A percentile compares a stretch with the other conserved stretches of the same genome.
These are phyloP conservation scores for Pseudomyrmex flavicornis DNA, from an alignment of 1,140 invertebrate genomes.

Conservation along the genomic window DNA sequence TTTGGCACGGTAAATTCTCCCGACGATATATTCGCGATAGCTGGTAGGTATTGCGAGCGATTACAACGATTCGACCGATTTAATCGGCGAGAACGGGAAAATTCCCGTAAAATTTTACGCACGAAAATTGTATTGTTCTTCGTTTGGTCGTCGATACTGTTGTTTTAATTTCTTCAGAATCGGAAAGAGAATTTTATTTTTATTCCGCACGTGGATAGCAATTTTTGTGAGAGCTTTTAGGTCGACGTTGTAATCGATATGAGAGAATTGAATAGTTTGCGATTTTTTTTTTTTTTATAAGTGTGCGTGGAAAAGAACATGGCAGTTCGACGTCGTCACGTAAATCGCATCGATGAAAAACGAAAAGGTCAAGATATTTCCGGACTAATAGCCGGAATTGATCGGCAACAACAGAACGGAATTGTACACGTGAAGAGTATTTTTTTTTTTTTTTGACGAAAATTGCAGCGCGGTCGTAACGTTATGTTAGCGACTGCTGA, in stretches of 20 bases:
- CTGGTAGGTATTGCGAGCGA: constrained; percentile 13
- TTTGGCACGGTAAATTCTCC: constrained; percentile 34
- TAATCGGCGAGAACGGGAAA: not conserved
- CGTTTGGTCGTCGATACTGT: too few relatives aligned
- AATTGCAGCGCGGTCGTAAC: constrained; percentile 23
- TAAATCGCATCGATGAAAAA: constrained; percentile 6
- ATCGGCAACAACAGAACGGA: constrained; percentile 1
- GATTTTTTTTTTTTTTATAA: constrained; percentile 6
- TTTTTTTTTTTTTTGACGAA: constrained; percentile 18
- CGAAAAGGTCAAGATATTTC: constrained; percentile 42
- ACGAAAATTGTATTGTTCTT: too few relatives aligned
- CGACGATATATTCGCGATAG: constrained; percentile 1
- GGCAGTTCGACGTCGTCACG: not conserved
- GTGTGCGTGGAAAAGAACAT: not conserved
- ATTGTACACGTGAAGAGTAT: not conserved
- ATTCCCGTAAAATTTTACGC: not conserved
- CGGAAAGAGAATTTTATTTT: too few relatives aligned
- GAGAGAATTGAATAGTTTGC: not conserved
- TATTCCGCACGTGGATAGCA: not conserved
- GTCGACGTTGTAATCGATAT: not conserved
- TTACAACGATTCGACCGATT: constrained; percentile 7
- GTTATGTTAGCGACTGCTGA: constrained; percentile 1
- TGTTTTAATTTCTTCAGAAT: too few relatives aligned
- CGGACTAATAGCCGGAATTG: constrained; percentile 14
- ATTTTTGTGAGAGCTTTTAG: not conserved